Conservation (phyloP, 1,140 invertebrate genomes). For the Tetranychus urticae region DNA sequence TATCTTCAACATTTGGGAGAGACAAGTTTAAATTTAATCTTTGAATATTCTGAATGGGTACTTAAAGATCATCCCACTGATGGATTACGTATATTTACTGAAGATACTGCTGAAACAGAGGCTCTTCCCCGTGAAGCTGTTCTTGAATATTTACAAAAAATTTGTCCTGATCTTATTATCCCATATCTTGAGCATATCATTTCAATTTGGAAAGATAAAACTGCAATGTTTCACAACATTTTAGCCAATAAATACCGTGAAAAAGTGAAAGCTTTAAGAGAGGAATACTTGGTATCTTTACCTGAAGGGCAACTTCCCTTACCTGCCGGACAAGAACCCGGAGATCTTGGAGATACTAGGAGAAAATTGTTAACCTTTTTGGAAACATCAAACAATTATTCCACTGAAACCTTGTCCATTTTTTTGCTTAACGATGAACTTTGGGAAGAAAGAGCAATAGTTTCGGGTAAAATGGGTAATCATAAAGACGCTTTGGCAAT, state of each 20-base stretch:
- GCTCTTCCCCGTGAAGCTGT: slow-evolving; percentile 56
- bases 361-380: slow-evolving; percentile 62
- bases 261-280: slow-evolving; percentile 20
- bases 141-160: slow-evolving; percentile 58
- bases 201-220: slow-evolving; percentile 60
- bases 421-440: slow-evolving; percentile 63
- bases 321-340: slow-evolving; percentile 30
- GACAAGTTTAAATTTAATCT: slow-evolving; percentile 68
- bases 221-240: slow-evolving; percentile 65
- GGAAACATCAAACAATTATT: slow-evolving; percentile 53
- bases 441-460: slow-evolving; percentile 74
- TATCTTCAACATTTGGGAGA: slow-evolving; percentile 74
- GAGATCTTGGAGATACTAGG: slow-evolving; percentile 34
- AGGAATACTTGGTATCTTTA: slow-evolving; percentile 13
- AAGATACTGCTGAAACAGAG: slow-evolving; percentile 68
- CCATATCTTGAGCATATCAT: slow-evolving; percentile 87
- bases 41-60: slow-evolving; percentile 86
- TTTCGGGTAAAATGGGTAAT: slow-evolving; percentile 58
- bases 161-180: slow-evolving; percentile 53
- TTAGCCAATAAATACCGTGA: slow-evolving; percentile 62
- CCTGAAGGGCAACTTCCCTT: slow-evolving; percentile 20
- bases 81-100: slow-evolving; percentile 79
- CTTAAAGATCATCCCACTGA: slow-evolving; percentile 59
- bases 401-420: slow-evolving; percentile 58
- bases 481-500: slow-evolving; percentile 78